Percentiles rank a stretch among this genome's conserved stretches.
phyloP scores from a whole-genome alignment of 2,888 invertebrate species.

The Psylliodes chrysocephalus region DNA sequence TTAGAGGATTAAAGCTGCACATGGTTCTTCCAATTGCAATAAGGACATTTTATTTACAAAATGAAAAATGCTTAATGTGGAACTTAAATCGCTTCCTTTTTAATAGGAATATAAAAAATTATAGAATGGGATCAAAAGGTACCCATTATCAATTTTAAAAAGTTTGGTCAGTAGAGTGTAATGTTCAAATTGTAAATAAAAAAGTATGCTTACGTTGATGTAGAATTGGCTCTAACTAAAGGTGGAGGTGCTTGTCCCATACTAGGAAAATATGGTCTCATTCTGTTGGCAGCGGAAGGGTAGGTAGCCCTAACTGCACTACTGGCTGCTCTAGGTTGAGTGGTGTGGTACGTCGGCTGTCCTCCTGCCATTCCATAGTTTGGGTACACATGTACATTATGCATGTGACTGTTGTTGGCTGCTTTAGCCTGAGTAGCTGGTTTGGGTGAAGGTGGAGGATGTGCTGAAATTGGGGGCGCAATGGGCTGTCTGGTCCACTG shows the following conservation, averaged over 20 bases:
- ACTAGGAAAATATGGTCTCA: conserved; percentile 57
- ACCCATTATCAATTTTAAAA: too few relatives aligned
- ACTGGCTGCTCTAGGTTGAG: conserved; percentile 55
- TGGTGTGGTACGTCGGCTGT: conserved; percentile 55
- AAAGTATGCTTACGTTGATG: conserved; percentile 58
- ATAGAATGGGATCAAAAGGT: too few relatives aligned
- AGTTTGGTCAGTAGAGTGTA: too few relatives aligned
- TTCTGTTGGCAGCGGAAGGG: conserved; percentile 59
- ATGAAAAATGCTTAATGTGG: too few relatives aligned
- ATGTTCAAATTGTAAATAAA: not conserved
- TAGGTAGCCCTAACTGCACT: conserved; percentile 59
- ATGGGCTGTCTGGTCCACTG: conserved; percentile 84
- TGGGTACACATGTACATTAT: conserved; percentile 56
- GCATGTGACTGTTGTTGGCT: conserved; percentile 55
- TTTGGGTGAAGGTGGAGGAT: conserved; percentile 62
- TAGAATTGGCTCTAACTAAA: conserved; percentile 65
- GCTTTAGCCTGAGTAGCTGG: conserved; percentile 61
- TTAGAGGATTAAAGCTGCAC: too few relatives aligned
- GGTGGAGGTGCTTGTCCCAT: conserved; percentile 65
- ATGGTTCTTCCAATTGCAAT: too few relatives aligned
- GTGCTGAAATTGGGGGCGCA: conserved; percentile 75
- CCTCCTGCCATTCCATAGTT: conserved; percentile 54
- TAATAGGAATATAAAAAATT: too few relatives aligned
- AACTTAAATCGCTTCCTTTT: too few relatives aligned
- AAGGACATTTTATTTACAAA: too few relatives aligned